Conservation (phyloP, 2,888 invertebrate species). For the Noctuana brunneofusca region DNA sequence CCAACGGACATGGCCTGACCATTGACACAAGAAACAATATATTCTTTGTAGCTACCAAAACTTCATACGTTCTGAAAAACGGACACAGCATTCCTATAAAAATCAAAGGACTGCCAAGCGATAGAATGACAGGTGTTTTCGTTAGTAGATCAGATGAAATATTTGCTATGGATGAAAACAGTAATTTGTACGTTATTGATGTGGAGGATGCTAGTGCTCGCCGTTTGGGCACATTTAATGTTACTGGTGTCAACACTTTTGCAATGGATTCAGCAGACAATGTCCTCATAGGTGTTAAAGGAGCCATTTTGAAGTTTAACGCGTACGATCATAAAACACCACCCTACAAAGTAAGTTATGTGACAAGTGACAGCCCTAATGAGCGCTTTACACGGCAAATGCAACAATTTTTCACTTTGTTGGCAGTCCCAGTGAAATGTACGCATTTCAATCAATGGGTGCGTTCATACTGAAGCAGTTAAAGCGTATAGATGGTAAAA, state of each 20-base stretch:
- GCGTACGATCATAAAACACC: conserved; percentile 61
- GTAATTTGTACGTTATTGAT: conserved; percentile 64
- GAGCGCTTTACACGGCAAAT: not conserved
- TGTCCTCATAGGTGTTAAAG: conserved; percentile 66
- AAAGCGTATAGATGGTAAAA: not conserved
- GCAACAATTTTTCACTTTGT: conserved; percentile 24
- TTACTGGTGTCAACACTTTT: conserved; percentile 69
- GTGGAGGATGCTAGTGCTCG: conserved; percentile 60
- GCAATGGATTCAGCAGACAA: conserved; percentile 72
- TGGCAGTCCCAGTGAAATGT: conserved; percentile 11
- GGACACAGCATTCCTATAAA: conserved; percentile 63
- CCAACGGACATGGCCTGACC: conserved; percentile 72
- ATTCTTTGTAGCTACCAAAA: conserved; percentile 71
- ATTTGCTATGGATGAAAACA: conserved; percentile 72
- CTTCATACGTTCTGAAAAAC: conserved; percentile 63
- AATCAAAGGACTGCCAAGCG: conserved; percentile 65
- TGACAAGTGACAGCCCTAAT: conserved; percentile 22
- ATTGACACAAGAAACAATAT: conserved; percentile 69
- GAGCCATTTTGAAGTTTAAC: conserved; percentile 62
- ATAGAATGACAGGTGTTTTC: conserved; percentile 69
- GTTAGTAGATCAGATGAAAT: conserved; percentile 69
- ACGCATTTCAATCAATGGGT: conserved; percentile 27
- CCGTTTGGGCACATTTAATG: conserved; percentile 59
- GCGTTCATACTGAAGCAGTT: conserved; percentile 11
- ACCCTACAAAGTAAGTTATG: not conserved